Evolutionary conservation across 2,888 invertebrate species (phyloP), one percentile per base, ranked within the genome.

Genomic region (Tinea pellionella): DNA sequence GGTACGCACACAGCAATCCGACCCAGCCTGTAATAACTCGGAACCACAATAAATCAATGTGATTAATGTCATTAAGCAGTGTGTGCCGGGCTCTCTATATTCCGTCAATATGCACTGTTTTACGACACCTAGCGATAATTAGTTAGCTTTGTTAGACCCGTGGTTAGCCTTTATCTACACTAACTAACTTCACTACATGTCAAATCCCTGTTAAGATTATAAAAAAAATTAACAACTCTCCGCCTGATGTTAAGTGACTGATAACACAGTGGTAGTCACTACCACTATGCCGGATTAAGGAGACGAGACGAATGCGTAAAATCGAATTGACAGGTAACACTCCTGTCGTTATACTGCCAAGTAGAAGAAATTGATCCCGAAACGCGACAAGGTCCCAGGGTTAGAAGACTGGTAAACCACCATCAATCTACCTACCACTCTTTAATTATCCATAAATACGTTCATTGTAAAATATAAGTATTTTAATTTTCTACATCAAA

Each of bases 31-130:
- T 87, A 87, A 87, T 87, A 87, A 87, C 87, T 87, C 86, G 87
- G 86, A 86, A 86, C 87, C 87, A 86, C 87, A 86, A 87, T 87
- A 87, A 87, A 87, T 87, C 87, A 87, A 87, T 86, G 86, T 87
- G 87, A 87, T 87, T 87, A 87, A 87, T 87, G 87, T 85, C 87
- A 87, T 87, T 87, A 87, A 86, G 87, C 84, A 86, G 83, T 84
- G 85, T 84, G 85, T 83, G 87, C 86, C 78, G 84, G 85, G 83
- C 86, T 86, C 86, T 86, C 87, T 86, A 87, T 87, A 87, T 86
- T 87, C 86, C 85, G 86, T 87, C 87, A 87, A 87, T 86, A 86
- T 86, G 86, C 85, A 85, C 86, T 86, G 86, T 86, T 87, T 87
- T 87, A 87, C 87, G 87, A 86, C 82, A 77, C 72, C 79, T 78